These are phyloP conservation scores for Gouania willdenowi DNA, from an alignment of 2,797 vertebrate genomes.

Conservation along the genomic window DNA sequence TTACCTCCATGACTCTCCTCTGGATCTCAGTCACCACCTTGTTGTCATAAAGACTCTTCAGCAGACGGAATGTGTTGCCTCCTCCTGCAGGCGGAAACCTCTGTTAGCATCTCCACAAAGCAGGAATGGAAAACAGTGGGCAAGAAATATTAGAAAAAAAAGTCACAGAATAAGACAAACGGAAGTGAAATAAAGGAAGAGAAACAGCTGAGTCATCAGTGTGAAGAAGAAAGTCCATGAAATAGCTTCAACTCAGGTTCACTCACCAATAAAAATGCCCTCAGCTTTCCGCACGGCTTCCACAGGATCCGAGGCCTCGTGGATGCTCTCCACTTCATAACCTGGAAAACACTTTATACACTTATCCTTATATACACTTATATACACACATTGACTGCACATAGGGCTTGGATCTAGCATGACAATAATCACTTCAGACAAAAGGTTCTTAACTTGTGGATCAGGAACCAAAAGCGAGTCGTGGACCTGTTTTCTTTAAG, in stretches of 20 bases:
- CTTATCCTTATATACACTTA: not conserved
- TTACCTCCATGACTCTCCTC: slow-evolving; percentile 83
- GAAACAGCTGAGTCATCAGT: not conserved
- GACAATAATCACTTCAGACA: too few relatives aligned
- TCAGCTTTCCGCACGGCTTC: slow-evolving; percentile 79
- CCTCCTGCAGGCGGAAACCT: slow-evolving; percentile 70
- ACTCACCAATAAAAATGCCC: slow-evolving; percentile 84
- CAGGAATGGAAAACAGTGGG: too few relatives aligned
- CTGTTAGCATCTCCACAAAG: not conserved
- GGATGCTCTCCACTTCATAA: slow-evolving; percentile 82
- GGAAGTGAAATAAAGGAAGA: not conserved
- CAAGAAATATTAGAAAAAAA: not conserved
- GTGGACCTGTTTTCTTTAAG: too few relatives aligned
- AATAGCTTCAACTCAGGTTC: not conserved
- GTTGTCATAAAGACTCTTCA: slow-evolving; percentile 86
- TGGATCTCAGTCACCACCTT: slow-evolving; percentile 80
- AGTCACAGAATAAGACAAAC: not conserved
- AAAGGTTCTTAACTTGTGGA: too few relatives aligned
- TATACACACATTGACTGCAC: not conserved
- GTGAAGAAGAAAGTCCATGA: not conserved
- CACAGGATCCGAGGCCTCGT: slow-evolving; percentile 78
- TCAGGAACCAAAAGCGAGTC: too few relatives aligned
- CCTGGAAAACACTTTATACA: slow-evolving; percentile 65
- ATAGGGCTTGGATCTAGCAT: too few relatives aligned
- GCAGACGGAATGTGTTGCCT: slow-evolving; percentile 87